These are phyloP conservation scores for Tyrophagus putrescentiae DNA, from an alignment of 1,140 invertebrate genomes.

Conservation along the genomic window DNA sequence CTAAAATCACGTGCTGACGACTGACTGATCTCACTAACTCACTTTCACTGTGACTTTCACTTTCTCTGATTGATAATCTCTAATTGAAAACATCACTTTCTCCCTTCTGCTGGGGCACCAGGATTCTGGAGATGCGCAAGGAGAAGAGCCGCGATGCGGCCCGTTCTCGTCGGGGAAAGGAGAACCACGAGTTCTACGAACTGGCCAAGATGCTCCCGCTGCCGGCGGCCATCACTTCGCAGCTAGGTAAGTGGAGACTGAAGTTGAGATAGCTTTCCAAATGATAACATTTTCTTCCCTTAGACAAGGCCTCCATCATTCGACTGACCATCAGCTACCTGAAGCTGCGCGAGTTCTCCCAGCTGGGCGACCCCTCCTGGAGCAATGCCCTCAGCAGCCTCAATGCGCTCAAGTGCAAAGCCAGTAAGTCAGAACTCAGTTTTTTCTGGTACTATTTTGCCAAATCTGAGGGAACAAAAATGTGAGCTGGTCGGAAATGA, in stretches of 20 bases:
- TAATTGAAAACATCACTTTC: background rate
- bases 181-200: conserved; percentile 97
- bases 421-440: conserved; percentile 17
- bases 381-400: conserved; percentile 40
- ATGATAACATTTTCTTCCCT: background rate
- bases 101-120: conserved; percentile 38
- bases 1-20: conserved; percentile 11
- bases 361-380: conserved; percentile 89
- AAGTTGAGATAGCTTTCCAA: background rate
- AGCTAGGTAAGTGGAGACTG: conserved; percentile 34
- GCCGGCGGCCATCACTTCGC: conserved; percentile 87
- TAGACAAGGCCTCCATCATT: conserved; percentile 94
- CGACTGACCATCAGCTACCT: conserved; percentile 92
- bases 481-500: no score
- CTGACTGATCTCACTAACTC: no score
- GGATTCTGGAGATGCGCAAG: conserved; percentile 86
- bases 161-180: conserved; percentile 78
- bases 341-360: conserved; percentile 83
- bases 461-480: background rate
- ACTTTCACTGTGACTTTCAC: background rate
- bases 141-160: conserved; percentile 94
- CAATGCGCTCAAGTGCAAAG: conserved; percentile 22
- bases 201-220: conserved; percentile 91
- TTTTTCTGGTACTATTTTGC: background rate
- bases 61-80: background rate